Evolutionary conservation across 2,888 invertebrate genomes (phyloP).

Genomic region (Drosophila ustulata): DNA sequence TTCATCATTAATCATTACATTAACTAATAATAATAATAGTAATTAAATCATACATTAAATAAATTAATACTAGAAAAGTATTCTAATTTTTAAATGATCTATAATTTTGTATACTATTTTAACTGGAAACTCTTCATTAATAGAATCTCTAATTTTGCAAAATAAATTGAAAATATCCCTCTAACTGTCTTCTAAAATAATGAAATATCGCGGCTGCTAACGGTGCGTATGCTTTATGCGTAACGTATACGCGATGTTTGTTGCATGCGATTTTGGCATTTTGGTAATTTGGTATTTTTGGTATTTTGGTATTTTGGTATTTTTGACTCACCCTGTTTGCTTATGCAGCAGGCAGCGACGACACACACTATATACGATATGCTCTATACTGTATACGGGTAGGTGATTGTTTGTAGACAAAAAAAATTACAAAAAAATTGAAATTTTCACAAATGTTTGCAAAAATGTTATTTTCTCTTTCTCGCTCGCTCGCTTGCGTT

Average conservation of each 20-base stretch:
- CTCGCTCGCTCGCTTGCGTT: background rate
- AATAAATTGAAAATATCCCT: too few species aligned
- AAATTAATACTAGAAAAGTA: too few species aligned
- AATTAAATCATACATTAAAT: too few species aligned
- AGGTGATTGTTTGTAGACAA: conserved; percentile 22
- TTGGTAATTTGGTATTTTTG: too few species aligned
- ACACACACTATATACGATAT: conserved; percentile 44
- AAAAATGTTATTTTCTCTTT: conserved; percentile 19
- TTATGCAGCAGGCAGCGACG: conserved; percentile 76
- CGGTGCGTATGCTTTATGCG: conserved; percentile 33
- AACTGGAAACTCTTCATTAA: too few species aligned
- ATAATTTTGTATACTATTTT: too few species aligned
- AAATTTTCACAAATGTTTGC: conserved; percentile 38
- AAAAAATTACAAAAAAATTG: conserved; percentile 25
- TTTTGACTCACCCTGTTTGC: conserved; percentile 74
- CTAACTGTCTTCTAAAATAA: background rate
- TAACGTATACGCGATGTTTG: conserved; percentile 50
- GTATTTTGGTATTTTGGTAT: background rate
- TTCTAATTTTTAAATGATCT: too few species aligned
- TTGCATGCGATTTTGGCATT: background rate
- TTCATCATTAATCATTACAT: too few species aligned
- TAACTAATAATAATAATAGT: too few species aligned
- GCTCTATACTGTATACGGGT: background rate
- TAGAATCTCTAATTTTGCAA: too few species aligned
- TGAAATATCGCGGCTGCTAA: background rate